Evolutionary conservation across 2,113 vertebrate genomes (phyloP).

Genomic region (Pygoscelis adeliae): DNA sequence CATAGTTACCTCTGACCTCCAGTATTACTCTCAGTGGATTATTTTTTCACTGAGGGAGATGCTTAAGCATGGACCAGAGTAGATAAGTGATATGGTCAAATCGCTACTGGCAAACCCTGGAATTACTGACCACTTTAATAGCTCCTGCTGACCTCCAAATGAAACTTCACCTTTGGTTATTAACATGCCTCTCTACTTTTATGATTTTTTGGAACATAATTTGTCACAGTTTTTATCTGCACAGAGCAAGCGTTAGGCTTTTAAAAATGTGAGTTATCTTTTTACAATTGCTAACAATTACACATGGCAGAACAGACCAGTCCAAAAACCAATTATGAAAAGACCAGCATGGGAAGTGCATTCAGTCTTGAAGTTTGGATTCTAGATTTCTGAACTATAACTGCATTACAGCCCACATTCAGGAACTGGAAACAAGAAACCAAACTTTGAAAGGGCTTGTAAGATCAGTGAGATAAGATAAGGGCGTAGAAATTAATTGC

Average conservation of each 20-base stretch:
- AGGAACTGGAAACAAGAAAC: conserved; percentile 9
- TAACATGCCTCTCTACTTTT: conserved; percentile 84
- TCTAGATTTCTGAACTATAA: conserved; percentile 50
- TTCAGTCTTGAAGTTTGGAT: background rate
- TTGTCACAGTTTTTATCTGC: conserved; percentile 87
- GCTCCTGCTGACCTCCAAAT: conserved; percentile 81
- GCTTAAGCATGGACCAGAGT: conserved; percentile 77
- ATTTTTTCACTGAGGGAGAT: conserved; percentile 75
- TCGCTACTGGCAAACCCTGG: conserved; percentile 75
- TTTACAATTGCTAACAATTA: conserved; percentile 84
- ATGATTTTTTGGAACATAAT: conserved; percentile 84
- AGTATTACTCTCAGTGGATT: conserved; percentile 73
- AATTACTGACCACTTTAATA: conserved; percentile 83
- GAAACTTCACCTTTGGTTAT: conserved; percentile 84
- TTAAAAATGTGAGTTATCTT: conserved; percentile 81
- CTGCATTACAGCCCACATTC: background rate
- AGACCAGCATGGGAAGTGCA: conserved; percentile 39
- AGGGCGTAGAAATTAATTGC: conserved; percentile 51
- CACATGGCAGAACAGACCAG: conserved; percentile 66
- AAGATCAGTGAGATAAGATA: conserved; percentile 48
- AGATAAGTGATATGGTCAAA: conserved; percentile 84
- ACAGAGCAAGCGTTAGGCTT: conserved; percentile 80
- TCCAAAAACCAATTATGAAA: conserved; percentile 75
- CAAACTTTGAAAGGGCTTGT: conserved; percentile 18
- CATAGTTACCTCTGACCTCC: conserved; percentile 70